phyloP scores from a whole-genome alignment of 2,888 invertebrate genomes.

The Oscheius onirici region DNA sequence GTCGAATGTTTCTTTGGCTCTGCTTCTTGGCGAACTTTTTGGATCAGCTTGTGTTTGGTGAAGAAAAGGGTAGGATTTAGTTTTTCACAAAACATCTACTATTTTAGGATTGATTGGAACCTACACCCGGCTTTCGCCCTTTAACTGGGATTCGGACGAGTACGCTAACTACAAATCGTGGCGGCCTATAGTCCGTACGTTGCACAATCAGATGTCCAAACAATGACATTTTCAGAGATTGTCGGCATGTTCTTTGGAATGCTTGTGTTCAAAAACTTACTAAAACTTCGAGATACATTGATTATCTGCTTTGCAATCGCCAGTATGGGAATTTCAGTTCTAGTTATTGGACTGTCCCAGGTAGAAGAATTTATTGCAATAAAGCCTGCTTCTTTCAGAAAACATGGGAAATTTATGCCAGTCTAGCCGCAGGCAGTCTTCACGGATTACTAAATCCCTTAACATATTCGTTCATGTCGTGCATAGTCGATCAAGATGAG shows the following conservation, averaged over 20 bases:
- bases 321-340: conserved; percentile 56
- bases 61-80: conserved; percentile 58
- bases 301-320: conserved; percentile 60
- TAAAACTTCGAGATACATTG: conserved; percentile 59
- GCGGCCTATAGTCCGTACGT: conserved; percentile 61
- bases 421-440: conserved; percentile 60
- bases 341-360: conserved; percentile 64
- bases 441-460: conserved; percentile 68
- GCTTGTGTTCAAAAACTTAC: conserved; percentile 58
- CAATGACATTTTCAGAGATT: conserved; percentile 54
- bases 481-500: conserved; percentile 63
- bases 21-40: conserved; percentile 64
- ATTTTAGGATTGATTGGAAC: conserved; percentile 59
- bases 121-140: conserved; percentile 63
- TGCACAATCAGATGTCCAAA: not conserved
- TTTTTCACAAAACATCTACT: not conserved
- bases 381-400: conserved; percentile 34
- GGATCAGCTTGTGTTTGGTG: conserved; percentile 67
- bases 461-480: conserved; percentile 66
- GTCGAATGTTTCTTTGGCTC: conserved; percentile 56
- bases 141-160: conserved; percentile 61
- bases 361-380: conserved; percentile 30
- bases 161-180: conserved; percentile 63
- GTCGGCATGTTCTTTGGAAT: conserved; percentile 64
- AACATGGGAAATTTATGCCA: conserved; percentile 63